phyloP scores from a whole-genome alignment of 2,888 invertebrate species.

The Aethes cnicana region DNA sequence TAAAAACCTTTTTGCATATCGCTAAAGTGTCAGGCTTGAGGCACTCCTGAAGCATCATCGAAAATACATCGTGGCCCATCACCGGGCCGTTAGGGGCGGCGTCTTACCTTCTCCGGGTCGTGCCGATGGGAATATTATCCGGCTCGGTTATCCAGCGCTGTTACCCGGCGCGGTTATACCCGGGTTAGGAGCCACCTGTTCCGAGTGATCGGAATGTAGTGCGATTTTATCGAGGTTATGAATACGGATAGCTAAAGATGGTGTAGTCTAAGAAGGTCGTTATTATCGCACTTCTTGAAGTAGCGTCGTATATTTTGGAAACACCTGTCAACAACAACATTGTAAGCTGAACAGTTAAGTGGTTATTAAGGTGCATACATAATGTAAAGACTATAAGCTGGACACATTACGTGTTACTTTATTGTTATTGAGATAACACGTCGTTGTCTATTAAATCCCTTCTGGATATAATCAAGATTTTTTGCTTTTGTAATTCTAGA shows the following conservation, averaged over 20 bases:
- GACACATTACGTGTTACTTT: no score
- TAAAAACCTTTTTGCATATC: not conserved
- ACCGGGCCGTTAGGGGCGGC: constrained; percentile 21
- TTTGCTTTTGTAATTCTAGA: no score
- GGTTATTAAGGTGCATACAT: no score
- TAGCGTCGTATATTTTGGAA: no score
- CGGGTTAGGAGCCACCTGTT: constrained; percentile 59
- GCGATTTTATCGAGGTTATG: constrained; percentile 1
- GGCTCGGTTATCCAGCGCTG: constrained; percentile 46
- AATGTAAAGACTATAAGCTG: no score
- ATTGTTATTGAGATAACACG: no score
- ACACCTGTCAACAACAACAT: no score
- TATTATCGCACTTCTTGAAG: no score
- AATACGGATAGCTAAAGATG: not conserved
- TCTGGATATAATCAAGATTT: no score
- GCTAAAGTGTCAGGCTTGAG: not conserved
- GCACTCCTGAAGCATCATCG: constrained; percentile 1
- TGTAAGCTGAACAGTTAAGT: no score
- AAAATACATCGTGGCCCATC: constrained; percentile 25
- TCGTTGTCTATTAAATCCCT: no score
- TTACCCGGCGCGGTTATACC: constrained; percentile 50
- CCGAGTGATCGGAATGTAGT: constrained; percentile 26
- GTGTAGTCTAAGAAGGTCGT: no score
- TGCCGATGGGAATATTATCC: constrained; percentile 63
- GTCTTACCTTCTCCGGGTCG: constrained; percentile 37